These are phyloP conservation scores for Merluccius polli DNA, from an alignment of 2,797 vertebrate species.

Conservation along the genomic window DNA sequence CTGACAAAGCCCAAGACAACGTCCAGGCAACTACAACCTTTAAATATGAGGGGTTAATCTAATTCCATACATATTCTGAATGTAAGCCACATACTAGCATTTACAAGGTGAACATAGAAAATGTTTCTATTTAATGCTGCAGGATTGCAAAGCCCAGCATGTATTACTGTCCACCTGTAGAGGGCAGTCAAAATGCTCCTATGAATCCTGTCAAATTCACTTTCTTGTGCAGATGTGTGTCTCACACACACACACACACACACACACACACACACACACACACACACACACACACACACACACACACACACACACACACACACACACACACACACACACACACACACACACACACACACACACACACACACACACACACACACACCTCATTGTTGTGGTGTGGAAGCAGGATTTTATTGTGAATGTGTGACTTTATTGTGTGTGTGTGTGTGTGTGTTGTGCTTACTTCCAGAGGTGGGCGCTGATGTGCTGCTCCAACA, in stretches of 20 bases:
- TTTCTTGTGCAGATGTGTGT: neutral
- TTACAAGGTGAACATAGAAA: neutral
- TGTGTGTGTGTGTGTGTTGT: neutral
- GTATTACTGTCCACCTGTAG: neutral
- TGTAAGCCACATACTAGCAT: too few species aligned
- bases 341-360: too few species aligned
- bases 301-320: too few species aligned
- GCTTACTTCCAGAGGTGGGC: conserved; percentile 89
- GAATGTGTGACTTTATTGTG: too few species aligned
- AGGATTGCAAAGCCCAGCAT: neutral
- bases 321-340: too few species aligned
- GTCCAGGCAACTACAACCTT: too few species aligned
- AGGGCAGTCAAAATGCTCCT: neutral
- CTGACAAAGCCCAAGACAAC: too few species aligned
- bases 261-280: too few species aligned
- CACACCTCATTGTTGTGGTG: too few species aligned
- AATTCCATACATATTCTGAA: neutral
- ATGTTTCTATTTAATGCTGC: neutral
- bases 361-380: too few species aligned
- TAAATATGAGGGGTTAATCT: neutral
- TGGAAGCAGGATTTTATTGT: neutral
- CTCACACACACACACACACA: too few species aligned
- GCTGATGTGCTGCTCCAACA: conserved; percentile 89
- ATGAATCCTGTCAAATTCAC: neutral
- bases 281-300: too few species aligned